A percentile compares a stretch with the other conserved stretches of the same genome.
Conservation (phyloP, 1,140 invertebrate species). For the Euura lappo region DNA sequence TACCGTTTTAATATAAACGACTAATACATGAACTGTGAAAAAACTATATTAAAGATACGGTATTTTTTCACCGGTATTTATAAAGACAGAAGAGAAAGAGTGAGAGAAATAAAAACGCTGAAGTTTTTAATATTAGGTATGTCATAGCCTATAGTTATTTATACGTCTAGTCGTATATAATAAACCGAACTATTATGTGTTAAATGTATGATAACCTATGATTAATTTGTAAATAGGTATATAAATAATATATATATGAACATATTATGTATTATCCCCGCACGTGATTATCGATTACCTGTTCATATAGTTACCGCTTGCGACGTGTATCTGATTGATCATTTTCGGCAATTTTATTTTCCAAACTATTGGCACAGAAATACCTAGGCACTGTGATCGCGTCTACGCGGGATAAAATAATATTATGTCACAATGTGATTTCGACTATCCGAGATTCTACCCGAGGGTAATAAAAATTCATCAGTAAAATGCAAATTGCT, state of each 20-base stretch:
- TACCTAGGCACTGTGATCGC: no score
- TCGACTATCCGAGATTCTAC: not conserved
- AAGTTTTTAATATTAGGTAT: not conserved
- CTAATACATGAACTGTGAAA: not conserved
- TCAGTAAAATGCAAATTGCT: not conserved
- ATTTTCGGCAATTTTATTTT: no score
- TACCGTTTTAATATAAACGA: slow-evolving; percentile 78
- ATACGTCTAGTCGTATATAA: no score
- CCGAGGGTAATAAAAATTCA: not conserved
- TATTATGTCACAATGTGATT: not conserved
- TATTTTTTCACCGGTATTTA: not conserved
- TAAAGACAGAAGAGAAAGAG: not conserved
- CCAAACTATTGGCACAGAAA: no score
- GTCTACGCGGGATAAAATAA: no score
- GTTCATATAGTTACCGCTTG: no score
- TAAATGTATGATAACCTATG: no score
- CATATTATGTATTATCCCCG: not conserved
- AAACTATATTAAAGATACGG: not conserved
- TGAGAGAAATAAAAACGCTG: not conserved
- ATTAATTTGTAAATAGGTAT: no score
- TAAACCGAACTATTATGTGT: no score
- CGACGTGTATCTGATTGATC: no score
- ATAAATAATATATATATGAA: no score
- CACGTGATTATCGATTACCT: no score
- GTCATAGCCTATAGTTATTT: not conserved